phyloP scores from a whole-genome alignment of 1,140 invertebrate species.

The Bombyx mandarina region DNA sequence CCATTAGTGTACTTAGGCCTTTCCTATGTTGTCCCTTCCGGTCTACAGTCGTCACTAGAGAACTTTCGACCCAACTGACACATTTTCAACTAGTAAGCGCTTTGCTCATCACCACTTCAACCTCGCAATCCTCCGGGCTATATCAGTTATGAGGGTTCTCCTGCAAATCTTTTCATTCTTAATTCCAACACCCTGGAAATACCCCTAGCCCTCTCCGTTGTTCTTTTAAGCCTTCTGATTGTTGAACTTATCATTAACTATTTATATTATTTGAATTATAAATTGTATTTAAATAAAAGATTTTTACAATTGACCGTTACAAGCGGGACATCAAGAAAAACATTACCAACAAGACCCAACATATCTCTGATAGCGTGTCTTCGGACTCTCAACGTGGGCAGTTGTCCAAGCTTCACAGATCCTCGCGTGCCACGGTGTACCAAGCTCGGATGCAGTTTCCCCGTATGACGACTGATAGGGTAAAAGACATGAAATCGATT shows the following conservation, averaged over 20 bases:
- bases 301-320: background rate
- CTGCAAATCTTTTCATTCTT: background rate
- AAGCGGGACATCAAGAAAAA: background rate
- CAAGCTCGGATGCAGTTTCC: constrained; percentile 13
- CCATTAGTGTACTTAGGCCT: no score
- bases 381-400: constrained; percentile 64
- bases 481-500: background rate
- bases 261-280: background rate
- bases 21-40: no score
- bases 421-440: constrained; percentile 22
- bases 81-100: background rate
- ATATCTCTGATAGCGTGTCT: constrained; percentile 68
- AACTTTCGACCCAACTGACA: background rate
- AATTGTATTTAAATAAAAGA: background rate
- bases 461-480: constrained; percentile 23
- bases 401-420: constrained; percentile 23
- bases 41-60: background rate
- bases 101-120: no score
- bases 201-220: background rate
- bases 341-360: constrained; percentile 70
- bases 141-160: background rate
- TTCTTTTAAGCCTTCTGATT: background rate
- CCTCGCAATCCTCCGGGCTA: no score
- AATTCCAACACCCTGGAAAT: no score
- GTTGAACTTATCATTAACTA: background rate